Evolutionary conservation across 2,888 invertebrate species (phyloP), one percentile per base, ranked within the genome.

Genomic region (Pyralis farinalis): DNA sequence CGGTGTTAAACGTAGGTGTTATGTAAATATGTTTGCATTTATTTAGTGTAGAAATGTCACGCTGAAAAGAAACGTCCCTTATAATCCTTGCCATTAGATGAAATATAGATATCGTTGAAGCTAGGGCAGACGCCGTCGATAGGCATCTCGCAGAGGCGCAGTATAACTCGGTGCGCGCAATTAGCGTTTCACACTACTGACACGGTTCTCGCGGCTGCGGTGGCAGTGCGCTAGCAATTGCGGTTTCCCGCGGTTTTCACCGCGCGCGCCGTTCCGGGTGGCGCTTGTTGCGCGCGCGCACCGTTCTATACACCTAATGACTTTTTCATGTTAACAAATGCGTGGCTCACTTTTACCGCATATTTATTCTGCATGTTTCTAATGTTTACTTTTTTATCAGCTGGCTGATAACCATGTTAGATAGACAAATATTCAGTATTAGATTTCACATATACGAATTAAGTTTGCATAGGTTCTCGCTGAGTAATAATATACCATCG

Each of bases 141-240:
- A 38, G 6, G 63, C 56, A 61, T 62, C 62, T 66, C 70, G 74
- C 65, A 25, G 61, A 70, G 55, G 61, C 63, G 67, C 67, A 65
- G 58, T 55, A 71, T 72, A 67, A 73, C 70, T 77, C 65, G 71
- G 71, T 60, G 64, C 58, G 63, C 65, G 81, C 77, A 85, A 86
- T 84, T 86, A 86, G 78, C 76, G 79, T 83, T 85, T 84, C 82
- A 85, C 86, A 85, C 88, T 85, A 87, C 83, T 88, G 86, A 88
- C 88, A 88, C 86, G 86, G 83, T 87, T 88, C 84, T 81, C 81
- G 77, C 75, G 74, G 64, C 16, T 16, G 16, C 16, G 16, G 16
- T 16, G 16, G 16, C 16, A 16, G 16, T 4, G 16, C 70, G 30
- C 51, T 74, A 65, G 64, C 72, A 72, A 72, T 86, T 86, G 88